These are phyloP conservation scores for Pristiophorus japonicus DNA, from an alignment of 2,113 vertebrate genomes.

Conservation along the genomic window DNA sequence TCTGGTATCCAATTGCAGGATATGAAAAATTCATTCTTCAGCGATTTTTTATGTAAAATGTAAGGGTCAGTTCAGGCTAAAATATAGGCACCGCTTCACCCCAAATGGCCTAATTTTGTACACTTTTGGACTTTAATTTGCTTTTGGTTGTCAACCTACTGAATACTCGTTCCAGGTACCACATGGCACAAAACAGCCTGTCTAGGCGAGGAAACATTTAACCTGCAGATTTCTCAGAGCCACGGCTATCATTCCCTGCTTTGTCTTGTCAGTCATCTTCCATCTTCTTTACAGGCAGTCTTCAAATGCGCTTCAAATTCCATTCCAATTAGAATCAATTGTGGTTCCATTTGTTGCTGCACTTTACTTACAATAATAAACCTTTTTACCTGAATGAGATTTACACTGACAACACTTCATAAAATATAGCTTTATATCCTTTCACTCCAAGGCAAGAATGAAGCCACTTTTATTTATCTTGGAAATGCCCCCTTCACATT, in stretches of 20 bases:
- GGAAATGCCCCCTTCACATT: background rate
- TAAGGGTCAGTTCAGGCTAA: background rate
- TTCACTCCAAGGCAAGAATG: background rate
- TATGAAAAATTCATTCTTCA: too few relatives aligned
- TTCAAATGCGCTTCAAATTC: background rate
- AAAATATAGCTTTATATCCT: background rate
- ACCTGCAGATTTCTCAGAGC: background rate
- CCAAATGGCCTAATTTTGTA: background rate
- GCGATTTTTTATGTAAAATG: background rate
- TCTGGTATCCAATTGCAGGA: too few relatives aligned
- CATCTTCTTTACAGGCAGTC: background rate
- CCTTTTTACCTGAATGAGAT: conserved; percentile 13
- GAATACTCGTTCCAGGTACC: background rate
- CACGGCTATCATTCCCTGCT: background rate
- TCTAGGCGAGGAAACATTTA: background rate
- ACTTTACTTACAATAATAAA: background rate
- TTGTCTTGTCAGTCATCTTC: background rate
- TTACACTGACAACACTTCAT: background rate
- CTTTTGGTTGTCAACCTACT: background rate
- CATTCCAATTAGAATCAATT: background rate
- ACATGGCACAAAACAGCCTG: background rate
- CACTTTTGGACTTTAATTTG: background rate
- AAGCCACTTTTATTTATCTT: background rate
- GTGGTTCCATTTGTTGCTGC: background rate
- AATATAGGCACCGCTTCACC: background rate